These are phyloP conservation scores for Halyomorpha halys DNA, from an alignment of 1,140 invertebrate genomes.

Conservation along the genomic window DNA sequence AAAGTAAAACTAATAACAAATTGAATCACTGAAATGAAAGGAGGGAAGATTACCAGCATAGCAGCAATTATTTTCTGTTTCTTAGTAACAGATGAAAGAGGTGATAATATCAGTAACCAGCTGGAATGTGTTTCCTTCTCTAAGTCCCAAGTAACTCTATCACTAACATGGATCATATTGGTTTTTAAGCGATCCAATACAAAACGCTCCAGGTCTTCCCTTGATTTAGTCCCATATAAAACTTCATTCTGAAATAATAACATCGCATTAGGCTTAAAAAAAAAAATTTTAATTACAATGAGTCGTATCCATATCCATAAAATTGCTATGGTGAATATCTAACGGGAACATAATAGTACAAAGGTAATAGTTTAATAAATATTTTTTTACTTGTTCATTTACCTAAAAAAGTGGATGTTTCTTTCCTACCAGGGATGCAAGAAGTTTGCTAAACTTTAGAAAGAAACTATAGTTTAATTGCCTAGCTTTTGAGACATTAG, in stretches of 20 bases:
- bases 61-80: conserved; percentile 49
- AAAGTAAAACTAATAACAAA: conserved; percentile 6
- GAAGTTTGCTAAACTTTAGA: too few relatives aligned
- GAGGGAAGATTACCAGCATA: conserved; percentile 44
- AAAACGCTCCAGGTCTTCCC: conserved; percentile 40
- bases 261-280: not conserved
- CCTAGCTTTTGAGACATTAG: too few relatives aligned
- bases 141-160: conserved; percentile 34
- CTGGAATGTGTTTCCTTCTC: conserved; percentile 31
- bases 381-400: too few relatives aligned
- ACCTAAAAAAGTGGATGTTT: too few relatives aligned
- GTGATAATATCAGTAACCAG: conserved; percentile 41
- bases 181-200: conserved; percentile 36
- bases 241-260: conserved; percentile 33
- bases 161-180: conserved; percentile 33
- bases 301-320: too few relatives aligned
- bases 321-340: too few relatives aligned
- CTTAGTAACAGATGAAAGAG: conserved; percentile 43
- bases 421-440: too few relatives aligned
- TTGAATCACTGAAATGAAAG: not conserved
- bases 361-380: too few relatives aligned
- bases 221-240: conserved; percentile 37
- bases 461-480: too few relatives aligned
- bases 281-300: too few relatives aligned
- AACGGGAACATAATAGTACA: too few relatives aligned